phyloP scores from a whole-genome alignment of 53 echinoderm and acorn worm species.

The Patiria pectinifera region DNA sequence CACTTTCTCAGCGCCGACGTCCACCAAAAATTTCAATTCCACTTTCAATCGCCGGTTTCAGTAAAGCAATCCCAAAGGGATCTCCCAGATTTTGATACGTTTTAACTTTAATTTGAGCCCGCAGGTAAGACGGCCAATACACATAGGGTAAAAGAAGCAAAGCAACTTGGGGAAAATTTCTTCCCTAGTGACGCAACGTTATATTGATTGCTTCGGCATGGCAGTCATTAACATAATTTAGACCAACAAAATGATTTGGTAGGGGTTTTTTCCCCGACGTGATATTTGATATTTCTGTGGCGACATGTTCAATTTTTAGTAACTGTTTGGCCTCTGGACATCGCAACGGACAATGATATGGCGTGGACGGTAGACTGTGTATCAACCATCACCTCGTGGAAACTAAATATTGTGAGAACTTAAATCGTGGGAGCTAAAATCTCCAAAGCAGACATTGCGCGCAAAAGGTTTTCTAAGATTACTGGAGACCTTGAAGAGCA shows the following conservation, averaged over 20 bases:
- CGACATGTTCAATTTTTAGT: conserved; percentile 22
- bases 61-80: background rate
- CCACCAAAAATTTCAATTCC: background rate
- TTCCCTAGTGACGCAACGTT: background rate
- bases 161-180: no score
- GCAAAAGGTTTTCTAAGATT: no score
- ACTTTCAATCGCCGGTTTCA: background rate
- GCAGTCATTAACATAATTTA: background rate
- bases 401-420: no score
- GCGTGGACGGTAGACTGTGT: background rate
- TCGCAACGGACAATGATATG: background rate
- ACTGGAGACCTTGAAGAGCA: background rate
- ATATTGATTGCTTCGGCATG: background rate
- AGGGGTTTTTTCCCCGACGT: background rate
- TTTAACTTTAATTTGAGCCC: no score
- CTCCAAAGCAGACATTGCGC: no score
- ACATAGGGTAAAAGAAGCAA: no score
- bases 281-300: conserved; percentile 21
- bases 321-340: background rate
- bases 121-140: no score
- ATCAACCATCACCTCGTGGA: background rate
- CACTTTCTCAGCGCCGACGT: conserved; percentile 1
- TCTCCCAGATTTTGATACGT: no score
- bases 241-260: background rate
- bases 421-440: no score